A percentile compares a stretch with the other conserved stretches of the same genome.
phyloP scores from a whole-genome alignment of 35 echinoderm and acorn worm genomes.

The Anneissia japonica region DNA sequence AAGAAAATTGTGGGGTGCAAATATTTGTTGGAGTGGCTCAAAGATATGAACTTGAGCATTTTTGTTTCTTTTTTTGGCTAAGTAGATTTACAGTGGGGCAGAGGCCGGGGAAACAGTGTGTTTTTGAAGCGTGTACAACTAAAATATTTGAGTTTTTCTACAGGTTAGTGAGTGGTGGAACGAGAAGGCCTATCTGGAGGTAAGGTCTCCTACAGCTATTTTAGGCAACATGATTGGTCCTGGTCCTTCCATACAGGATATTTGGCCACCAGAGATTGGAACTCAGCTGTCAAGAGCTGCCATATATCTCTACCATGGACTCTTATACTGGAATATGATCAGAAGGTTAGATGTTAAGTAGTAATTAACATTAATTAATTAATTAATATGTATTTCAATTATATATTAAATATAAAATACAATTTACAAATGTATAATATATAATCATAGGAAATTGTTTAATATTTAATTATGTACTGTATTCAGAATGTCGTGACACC shows the following conservation, averaged over 20 bases:
- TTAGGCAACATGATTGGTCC: conserved; percentile 55
- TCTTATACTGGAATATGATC: conserved; percentile 11
- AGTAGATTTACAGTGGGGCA: not conserved
- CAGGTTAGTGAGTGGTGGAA: conserved; percentile 94
- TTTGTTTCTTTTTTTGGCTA: too few species aligned
- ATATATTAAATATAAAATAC: too few species aligned
- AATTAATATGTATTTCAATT: too few species aligned
- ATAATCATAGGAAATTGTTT: too few species aligned
- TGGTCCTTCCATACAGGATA: conserved; percentile 22
- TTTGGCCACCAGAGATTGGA: conserved; percentile 65
- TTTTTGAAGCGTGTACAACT: too few species aligned
- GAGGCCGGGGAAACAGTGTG: not conserved
- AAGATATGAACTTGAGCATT: too few species aligned
- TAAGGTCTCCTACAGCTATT: conserved; percentile 39
- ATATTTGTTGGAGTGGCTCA: too few species aligned
- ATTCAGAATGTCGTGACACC: too few species aligned
- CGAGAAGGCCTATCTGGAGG: conserved; percentile 53
- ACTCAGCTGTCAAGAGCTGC: conserved; percentile 55
- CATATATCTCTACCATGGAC: conserved; percentile 33
- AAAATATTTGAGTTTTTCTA: not conserved
- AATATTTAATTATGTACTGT: too few species aligned
- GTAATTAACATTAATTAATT: too few species aligned
- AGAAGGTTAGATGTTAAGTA: conserved; percentile 75
- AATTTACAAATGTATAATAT: too few species aligned
- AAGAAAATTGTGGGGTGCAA: too few species aligned